Base-by-base conservation (phyloP, 1,140 invertebrate genomes). In the Pectinophora gossypiella region DNA sequence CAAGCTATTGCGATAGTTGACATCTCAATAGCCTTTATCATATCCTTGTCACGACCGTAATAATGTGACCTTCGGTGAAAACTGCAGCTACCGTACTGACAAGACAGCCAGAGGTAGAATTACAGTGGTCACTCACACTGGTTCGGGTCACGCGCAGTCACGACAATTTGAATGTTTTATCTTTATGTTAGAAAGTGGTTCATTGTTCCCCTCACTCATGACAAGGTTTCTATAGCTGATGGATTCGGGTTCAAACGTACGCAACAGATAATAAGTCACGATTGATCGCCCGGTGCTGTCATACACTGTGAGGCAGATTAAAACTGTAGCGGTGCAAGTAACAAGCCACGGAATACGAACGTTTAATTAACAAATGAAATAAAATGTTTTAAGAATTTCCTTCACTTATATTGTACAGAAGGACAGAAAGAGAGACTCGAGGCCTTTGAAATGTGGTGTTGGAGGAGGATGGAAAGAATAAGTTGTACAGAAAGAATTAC, bases 241-340 rank as follows among this genome's bases (percentile, higher is more conserved):
- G 56, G 61, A 66, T 74, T 73, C 64, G 53, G 53, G 56, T 48
- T 53, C 49, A 27, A 42, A 15, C 20, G 42, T 44, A 44, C 42
- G 56, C 54, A 55, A 56, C 46, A 65, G 66, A 77, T 77, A 77
- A 71, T 74, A 71, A 76, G 70, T 70, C 76, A 79, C 78, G 74
- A 82, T 81, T 76, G 77, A 81, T 78, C 63, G 70, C 67, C 65
- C 71, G 53, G 36, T 48, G 48, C 64, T 73, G 69, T 68, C 69
- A 67, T 68, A 64, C 52, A 66, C 65, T 65, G 36, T 52, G 38
- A 54, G 22, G 15, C 22, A 38, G 15, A 45, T 19, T 32, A 18
- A 58, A 49, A 20, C 50, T 12, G 40, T 32, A 12, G 27, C 6
- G 6, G 27, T 50, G 21, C 36, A 63, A 70, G 65, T 49, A 56